phyloP scores from a whole-genome alignment of 1,140 invertebrate species.

The Ceratoteleas bidentatus region DNA sequence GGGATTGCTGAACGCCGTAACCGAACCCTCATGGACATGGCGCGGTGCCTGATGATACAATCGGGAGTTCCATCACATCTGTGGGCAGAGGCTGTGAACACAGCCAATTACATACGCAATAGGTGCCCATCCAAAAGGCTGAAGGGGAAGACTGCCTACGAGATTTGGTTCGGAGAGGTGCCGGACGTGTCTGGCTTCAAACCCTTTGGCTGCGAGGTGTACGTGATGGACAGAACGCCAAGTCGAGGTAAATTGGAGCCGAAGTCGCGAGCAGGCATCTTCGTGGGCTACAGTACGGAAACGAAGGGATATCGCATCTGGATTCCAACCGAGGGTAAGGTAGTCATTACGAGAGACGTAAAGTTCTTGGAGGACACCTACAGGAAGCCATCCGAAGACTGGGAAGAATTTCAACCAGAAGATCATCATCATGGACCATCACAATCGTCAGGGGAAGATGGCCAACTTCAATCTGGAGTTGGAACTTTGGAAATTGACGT shows the following conservation, averaged over 20 bases:
- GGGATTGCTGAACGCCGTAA: not conserved
- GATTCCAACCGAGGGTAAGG: not conserved
- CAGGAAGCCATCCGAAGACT: not conserved
- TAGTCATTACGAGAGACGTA: not conserved
- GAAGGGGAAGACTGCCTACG: not conserved
- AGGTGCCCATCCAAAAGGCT: not conserved
- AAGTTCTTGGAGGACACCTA: not conserved
- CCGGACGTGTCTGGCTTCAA: not conserved
- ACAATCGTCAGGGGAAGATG: not conserved
- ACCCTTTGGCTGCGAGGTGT: not conserved
- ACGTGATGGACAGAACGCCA: not conserved
- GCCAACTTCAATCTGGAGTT: not conserved
- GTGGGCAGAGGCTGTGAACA: not conserved
- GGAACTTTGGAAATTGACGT: not conserved
- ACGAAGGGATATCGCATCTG: constrained; percentile 1
- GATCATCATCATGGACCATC: not conserved
- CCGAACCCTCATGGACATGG: not conserved
- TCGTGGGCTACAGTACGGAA: not conserved
- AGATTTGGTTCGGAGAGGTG: not conserved
- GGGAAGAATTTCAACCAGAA: not conserved
- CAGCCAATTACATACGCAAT: not conserved
- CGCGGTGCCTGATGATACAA: not conserved
- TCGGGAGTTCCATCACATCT: not conserved
- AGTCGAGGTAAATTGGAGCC: not conserved
- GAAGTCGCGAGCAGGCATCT: not conserved